These are phyloP conservation scores for Herpailurus yagouaroundi DNA, from an alignment of 2,113 vertebrate genomes.

Conservation along the genomic window DNA sequence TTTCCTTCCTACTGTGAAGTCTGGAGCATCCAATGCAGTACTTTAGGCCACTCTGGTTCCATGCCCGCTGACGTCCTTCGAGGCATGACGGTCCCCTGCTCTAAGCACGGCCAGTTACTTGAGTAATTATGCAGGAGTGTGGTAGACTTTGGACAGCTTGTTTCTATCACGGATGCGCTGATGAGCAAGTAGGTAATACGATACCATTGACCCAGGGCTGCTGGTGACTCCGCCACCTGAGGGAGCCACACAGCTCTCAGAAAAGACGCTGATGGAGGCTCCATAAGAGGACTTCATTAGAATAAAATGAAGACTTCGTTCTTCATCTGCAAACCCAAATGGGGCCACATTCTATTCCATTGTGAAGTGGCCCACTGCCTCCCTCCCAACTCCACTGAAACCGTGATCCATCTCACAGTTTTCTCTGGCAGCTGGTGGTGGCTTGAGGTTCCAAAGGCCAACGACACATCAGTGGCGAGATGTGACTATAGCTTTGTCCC, in stretches of 20 bases:
- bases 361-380: not conserved
- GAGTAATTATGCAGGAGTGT: not conserved
- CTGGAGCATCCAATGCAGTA: fast-evolving
- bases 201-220: not conserved
- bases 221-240: not conserved
- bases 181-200: not conserved
- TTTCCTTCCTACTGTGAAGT: not conserved
- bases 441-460: not conserved
- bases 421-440: not conserved
- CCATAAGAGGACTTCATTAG: not conserved
- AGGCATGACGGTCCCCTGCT: not conserved
- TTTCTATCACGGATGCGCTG: not conserved
- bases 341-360: fast-evolving
- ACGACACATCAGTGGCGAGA: too few species aligned
- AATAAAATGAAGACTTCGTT: not conserved
- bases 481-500: not conserved
- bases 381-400: not conserved
- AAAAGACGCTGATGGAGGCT: not conserved
- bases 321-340: not conserved
- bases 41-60: not conserved
- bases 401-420: not conserved
- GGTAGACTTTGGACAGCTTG: not conserved
- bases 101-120: not conserved
- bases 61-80: not conserved
- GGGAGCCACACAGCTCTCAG: not conserved